These are phyloP conservation scores for Neostethus bicornis DNA, from an alignment of 2,797 vertebrate species.

Conservation along the genomic window DNA sequence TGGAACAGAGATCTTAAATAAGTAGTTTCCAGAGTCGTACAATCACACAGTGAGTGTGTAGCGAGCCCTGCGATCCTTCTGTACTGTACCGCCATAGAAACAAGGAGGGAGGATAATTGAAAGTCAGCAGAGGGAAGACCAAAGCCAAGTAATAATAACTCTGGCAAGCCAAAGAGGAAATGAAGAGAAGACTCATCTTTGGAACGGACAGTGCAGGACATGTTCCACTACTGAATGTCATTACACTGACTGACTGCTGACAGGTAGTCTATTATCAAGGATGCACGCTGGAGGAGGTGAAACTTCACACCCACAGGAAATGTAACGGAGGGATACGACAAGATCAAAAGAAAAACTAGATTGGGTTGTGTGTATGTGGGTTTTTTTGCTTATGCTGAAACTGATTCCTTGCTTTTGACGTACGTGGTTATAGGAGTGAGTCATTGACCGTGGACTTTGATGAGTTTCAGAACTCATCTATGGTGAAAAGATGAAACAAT, in stretches of 20 bases:
- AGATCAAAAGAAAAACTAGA: constrained; percentile 51
- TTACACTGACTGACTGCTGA: constrained; percentile 72
- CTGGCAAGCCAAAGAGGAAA: constrained; percentile 67
- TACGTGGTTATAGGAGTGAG: constrained; percentile 19
- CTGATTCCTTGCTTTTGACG: constrained; percentile 25
- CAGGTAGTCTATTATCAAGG: constrained; percentile 70
- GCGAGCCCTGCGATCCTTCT: not conserved
- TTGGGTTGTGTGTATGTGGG: constrained; percentile 51
- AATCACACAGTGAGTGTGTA: constrained; percentile 22
- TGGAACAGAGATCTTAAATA: constrained; percentile 19
- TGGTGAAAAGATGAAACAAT: not conserved
- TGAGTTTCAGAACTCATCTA: constrained; percentile 6
- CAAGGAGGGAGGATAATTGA: constrained; percentile 64
- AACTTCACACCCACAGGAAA: constrained; percentile 53
- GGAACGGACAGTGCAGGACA: constrained; percentile 46
- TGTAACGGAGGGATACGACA: constrained; percentile 33
- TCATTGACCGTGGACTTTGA: constrained; percentile 31
- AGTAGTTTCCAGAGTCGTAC: constrained; percentile 24
- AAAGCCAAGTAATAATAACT: constrained; percentile 70
- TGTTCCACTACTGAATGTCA: constrained; percentile 57
- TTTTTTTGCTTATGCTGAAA: constrained; percentile 39
- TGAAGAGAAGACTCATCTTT: constrained; percentile 70
- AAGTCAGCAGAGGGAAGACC: constrained; percentile 63
- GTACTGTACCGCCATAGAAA: constrained; percentile 23
- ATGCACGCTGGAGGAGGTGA: constrained; percentile 47